A percentile compares a stretch with the other conserved stretches of the same genome.
Evolutionary conservation across 2,797 vertebrate genomes (phyloP).

Genomic region (Chelmon rostratus): DNA sequence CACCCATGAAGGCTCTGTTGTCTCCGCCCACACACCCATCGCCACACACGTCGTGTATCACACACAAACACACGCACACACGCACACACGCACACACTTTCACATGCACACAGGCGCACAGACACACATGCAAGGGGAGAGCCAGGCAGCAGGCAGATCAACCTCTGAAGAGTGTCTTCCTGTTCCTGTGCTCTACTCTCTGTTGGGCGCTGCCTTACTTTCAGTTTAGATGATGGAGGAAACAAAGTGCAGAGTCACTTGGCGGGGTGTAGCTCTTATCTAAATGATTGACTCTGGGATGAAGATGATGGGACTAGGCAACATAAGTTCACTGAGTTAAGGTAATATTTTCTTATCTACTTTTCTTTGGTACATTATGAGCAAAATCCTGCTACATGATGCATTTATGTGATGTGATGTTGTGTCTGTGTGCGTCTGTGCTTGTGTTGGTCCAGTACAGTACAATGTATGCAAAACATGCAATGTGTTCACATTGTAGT

Average conservation of each 20-base stretch:
- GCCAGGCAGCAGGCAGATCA: slow-evolving; percentile 53
- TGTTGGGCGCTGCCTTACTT: slow-evolving; percentile 28
- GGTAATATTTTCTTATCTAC: slow-evolving; percentile 64
- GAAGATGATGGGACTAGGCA: slow-evolving; percentile 46
- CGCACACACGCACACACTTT: slow-evolving; percentile 15
- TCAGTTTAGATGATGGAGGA: slow-evolving; percentile 57
- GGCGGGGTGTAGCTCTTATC: slow-evolving; percentile 29
- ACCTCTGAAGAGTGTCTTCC: slow-evolving; percentile 64
- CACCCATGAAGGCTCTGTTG: slow-evolving; percentile 53
- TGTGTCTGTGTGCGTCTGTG: slow-evolving; percentile 1
- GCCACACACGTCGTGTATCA: slow-evolving; percentile 30
- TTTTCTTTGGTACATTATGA: slow-evolving; percentile 6
- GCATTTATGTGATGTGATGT: not conserved
- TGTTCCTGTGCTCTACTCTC: slow-evolving; percentile 58
- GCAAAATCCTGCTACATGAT: not conserved
- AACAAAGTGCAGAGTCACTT: slow-evolving; percentile 52
- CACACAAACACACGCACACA: slow-evolving; percentile 38
- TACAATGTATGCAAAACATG: too few relatives aligned
- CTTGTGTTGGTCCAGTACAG: not conserved
- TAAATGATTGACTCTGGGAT: slow-evolving; percentile 25
- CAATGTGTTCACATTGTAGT: not conserved
- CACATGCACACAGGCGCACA: slow-evolving; percentile 35
- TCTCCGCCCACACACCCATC: slow-evolving; percentile 60
- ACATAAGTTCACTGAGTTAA: slow-evolving; percentile 55
- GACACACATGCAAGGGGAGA: slow-evolving; percentile 34